Base-by-base conservation (phyloP, 2,888 invertebrate genomes). In the Melieria omissa region DNA sequence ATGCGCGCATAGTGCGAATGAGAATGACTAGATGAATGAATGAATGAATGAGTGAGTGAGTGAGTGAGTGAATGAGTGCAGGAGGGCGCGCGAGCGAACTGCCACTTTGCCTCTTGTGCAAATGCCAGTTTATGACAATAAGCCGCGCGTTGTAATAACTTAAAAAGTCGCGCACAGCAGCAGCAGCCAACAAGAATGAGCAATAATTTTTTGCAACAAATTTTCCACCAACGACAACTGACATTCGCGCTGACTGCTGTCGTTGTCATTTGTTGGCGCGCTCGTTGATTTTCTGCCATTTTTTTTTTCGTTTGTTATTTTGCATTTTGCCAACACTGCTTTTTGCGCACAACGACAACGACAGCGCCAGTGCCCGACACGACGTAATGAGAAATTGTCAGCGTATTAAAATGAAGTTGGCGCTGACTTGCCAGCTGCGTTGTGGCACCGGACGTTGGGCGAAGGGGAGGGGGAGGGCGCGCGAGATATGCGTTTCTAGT, bases 101-200 rank as follows among this genome's bases (percentile, higher is more conserved):
- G 57, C 12, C 49, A 60, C 52, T 60, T 67, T 61, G 52, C n/a
- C 60, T 29, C 29, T 29, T 29, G 42, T 47, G 10, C 60, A 67
- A 67, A 67, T 67, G 10, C 67, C 67, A 67, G 60, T 60, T 67
- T 60, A 67, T 67, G 67, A 67, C 60, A 52, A 67, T 67, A 67
- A 67, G 67, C 60, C 44, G 60, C 47, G 61, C 49, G 58, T 58
- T 58, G 58, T 58, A 45, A 66, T 44, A 57, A 66, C 66, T 57
- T 54, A 66, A 66, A 58, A 41, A 44, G 3, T 29, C 49, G 49
- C 49, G 4, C 65, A 44, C 54, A 54, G 42, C 14, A n/a, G 10
- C 14, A 14, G 16, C 4, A 14, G 29, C 16, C 9, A 45, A 16
- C 45, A 62, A 29, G 10, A 65, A 58, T 58, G 16, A 41, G 5